Evolutionary conservation across 2,888 invertebrate genomes (phyloP).

Genomic region (Craniophora ligustri): DNA sequence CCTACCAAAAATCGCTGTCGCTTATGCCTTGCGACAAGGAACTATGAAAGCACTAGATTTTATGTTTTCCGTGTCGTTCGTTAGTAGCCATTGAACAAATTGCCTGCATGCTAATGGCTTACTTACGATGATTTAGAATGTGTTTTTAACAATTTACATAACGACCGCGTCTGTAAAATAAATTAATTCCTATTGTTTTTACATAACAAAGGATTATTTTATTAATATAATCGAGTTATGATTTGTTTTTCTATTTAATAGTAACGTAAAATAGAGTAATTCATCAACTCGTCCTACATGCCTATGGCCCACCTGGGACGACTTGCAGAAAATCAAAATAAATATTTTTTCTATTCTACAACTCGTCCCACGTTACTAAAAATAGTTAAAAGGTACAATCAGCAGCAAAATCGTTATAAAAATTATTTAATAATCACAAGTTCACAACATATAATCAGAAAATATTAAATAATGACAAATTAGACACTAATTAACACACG

Average conservation of each 20-base stretch:
- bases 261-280: too few species aligned
- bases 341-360: too few species aligned
- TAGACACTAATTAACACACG: too few species aligned
- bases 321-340: too few species aligned
- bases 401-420: too few species aligned
- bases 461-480: too few species aligned
- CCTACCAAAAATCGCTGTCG: conserved; percentile 22
- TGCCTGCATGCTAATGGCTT: conserved; percentile 44
- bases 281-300: too few species aligned
- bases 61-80: conserved; percentile 62
- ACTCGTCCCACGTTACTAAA: too few species aligned
- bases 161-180: conserved; percentile 23
- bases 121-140: conserved; percentile 38
- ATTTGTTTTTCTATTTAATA: conserved; percentile 19
- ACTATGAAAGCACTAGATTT: conserved; percentile 58
- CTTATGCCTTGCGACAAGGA: conserved; percentile 40
- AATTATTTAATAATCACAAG: too few species aligned
- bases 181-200: conserved; percentile 38
- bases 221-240: conserved; percentile 11
- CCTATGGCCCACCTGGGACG: too few species aligned
- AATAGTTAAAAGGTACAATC: too few species aligned
- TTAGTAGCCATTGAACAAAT: conserved; percentile 62
- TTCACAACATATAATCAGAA: too few species aligned
- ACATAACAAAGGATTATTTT: conserved; percentile 25
- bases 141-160: conserved; percentile 39